Percentiles rank a stretch among this genome's conserved stretches.
phyloP scores from a whole-genome alignment of 2,888 invertebrate genomes.

The Acleris emargana region DNA sequence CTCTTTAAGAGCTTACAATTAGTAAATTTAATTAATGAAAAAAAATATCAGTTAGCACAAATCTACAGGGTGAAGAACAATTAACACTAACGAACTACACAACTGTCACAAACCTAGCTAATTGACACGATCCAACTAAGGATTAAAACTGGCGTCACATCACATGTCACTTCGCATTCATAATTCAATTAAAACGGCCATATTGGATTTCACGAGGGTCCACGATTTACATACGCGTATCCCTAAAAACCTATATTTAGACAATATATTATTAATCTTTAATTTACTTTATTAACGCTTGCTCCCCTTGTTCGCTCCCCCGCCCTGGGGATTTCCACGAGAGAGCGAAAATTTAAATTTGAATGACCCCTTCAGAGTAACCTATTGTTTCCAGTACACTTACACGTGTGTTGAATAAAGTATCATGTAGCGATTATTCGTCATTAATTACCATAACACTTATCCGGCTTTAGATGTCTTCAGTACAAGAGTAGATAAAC shows the following conservation, averaged over 20 bases:
- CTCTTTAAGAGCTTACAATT: too few relatives aligned
- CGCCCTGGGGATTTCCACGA: conserved; percentile 69
- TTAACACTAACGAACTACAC: conserved; percentile 24
- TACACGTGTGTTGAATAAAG: conserved; percentile 33
- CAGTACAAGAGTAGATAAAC: too few relatives aligned
- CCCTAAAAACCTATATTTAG: conserved; percentile 74
- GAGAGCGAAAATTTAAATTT: conserved; percentile 82
- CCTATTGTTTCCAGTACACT: conserved; percentile 38
- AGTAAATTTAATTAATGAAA: too few relatives aligned
- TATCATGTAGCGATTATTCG: conserved; percentile 17
- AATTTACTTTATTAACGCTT: conserved; percentile 82
- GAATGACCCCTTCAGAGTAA: conserved; percentile 65
- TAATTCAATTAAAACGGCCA: conserved; percentile 58
- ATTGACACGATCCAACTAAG: conserved; percentile 29
- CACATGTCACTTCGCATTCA: conserved; percentile 48
- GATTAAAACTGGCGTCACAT: conserved; percentile 35
- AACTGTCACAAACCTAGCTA: conserved; percentile 6
- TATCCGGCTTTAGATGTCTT: too few relatives aligned
- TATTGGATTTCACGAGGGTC: conserved; percentile 61
- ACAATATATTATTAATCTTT: conserved; percentile 83
- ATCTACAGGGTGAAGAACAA: conserved; percentile 13
- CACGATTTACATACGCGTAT: conserved; percentile 69
- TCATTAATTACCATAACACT: conserved; percentile 18
- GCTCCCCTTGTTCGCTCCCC: conserved; percentile 70
- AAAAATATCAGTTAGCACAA: not conserved